Evolutionary conservation across 1,140 invertebrate genomes (phyloP), one percentile per base, ranked within the genome.

Genomic region (Drosophila aff.): DNA sequence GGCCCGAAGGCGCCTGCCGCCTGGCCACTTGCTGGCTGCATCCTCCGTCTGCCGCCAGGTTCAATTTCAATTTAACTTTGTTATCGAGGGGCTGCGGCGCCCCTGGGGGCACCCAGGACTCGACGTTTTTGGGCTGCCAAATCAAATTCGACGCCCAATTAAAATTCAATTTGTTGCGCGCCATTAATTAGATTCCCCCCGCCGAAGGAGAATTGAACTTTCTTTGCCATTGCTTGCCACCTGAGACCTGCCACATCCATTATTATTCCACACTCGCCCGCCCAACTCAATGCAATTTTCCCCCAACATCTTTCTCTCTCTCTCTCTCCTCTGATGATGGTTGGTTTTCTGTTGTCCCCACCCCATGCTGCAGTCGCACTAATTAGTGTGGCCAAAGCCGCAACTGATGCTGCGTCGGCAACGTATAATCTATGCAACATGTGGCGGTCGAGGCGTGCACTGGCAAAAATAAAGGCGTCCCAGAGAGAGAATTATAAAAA

Each of bases 131-230:
- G 55, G 68, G 67, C 67, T 52, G 68, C 63, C 63, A 89, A 89
- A 85, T 89, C 86, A 91, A 89, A 85, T 91, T 89, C 86, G 82
- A 76, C 78, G 85, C 83, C 82, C 87, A 91, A 87, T 91, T 91
- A 91, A 89, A 89, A 89, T 89, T 89, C 84, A 89, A 89, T 89
- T 89, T 89, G 84, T 76, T 75, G 74, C 69, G 77, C 84, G 85
- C 66, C 84, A 84, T 89, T 89, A 89, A 89, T 89, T 89, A 89
- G 84, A 89, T 89, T 89, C 74, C 26, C 16, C 31, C 53, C 33
- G 47, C 55, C 38, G 23, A 44, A 53, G 47, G 38, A 53, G 43
- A 13, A 62, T 55, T 72, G 74, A 81, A 75, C 82, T 60, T 69
- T 73, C 21, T 44, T 63, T 76, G 52, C 59, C 82, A 57, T 69